These are phyloP conservation scores for Melitaea cinxia DNA, from an alignment of 1,140 invertebrate genomes.

Conservation along the genomic window DNA sequence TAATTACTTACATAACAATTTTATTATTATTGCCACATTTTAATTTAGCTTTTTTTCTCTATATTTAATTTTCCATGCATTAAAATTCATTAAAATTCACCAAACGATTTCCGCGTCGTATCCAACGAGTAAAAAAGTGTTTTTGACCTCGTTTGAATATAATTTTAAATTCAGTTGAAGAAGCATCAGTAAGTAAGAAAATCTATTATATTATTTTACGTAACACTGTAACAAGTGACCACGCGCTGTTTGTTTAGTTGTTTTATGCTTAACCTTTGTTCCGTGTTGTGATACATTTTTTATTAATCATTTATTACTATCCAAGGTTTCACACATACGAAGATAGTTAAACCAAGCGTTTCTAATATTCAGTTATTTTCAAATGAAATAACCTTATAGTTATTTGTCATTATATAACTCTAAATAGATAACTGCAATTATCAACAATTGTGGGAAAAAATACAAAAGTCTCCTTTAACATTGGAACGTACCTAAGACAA, in stretches of 20 bases:
- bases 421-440: background rate
- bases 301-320: background rate
- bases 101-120: background rate
- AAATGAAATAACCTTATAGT: background rate
- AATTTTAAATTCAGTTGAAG: background rate
- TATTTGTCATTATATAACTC: too few relatives aligned
- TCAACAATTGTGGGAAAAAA: slow-evolving; percentile 4
- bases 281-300: background rate
- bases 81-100: background rate
- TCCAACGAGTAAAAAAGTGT: background rate
- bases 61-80: background rate
- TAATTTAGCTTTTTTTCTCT: too few relatives aligned
- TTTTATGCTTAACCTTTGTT: background rate
- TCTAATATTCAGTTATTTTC: background rate
- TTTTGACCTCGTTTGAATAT: background rate
- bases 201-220: background rate
- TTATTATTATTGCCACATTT: too few relatives aligned
- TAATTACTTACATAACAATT: background rate
- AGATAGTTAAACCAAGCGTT: background rate
- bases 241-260: background rate
- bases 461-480: background rate
- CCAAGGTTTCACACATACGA: background rate
- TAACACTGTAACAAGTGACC: background rate
- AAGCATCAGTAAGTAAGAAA: background rate
- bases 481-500: background rate